These are phyloP conservation scores for Coelinius sp. DNA, from an alignment of 2,888 invertebrate species.

Conservation along the genomic window DNA sequence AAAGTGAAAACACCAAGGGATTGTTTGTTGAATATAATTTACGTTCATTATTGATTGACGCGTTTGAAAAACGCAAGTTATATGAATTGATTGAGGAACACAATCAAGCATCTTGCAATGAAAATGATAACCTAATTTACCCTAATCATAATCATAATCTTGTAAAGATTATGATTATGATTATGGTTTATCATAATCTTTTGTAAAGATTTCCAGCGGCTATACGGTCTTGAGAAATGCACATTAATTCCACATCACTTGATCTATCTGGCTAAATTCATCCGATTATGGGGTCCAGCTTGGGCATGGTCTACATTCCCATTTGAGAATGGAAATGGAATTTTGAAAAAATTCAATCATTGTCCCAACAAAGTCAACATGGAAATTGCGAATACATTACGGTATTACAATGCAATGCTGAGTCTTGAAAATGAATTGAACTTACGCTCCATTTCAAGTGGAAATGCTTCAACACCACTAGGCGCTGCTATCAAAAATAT, in stretches of 20 bases:
- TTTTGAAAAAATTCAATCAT: background rate
- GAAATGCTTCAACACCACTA: too few relatives aligned
- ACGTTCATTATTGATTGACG: slow-evolving; percentile 22
- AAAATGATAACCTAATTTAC: slow-evolving; percentile 6
- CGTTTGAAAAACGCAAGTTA: slow-evolving; percentile 34
- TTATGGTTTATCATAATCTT: background rate
- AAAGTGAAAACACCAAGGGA: slow-evolving; percentile 18
- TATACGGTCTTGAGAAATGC: slow-evolving; percentile 39
- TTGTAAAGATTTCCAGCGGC: background rate
- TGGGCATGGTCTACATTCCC: slow-evolving; percentile 2
- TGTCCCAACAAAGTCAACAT: slow-evolving; percentile 13
- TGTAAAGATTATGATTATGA: slow-evolving; percentile 1
- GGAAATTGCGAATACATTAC: slow-evolving; percentile 8
- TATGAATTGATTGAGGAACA: slow-evolving; percentile 20
- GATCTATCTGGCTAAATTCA: slow-evolving; percentile 23
- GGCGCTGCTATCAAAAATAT: too few relatives aligned
- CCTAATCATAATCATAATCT: too few relatives aligned
- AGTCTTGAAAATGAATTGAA: background rate
- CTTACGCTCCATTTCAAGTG: background rate
- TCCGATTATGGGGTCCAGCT: slow-evolving; percentile 1
- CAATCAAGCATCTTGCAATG: background rate
- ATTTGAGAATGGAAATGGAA: slow-evolving; percentile 2
- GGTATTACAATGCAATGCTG: background rate
- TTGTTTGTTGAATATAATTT: slow-evolving; percentile 40
- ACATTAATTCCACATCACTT: slow-evolving; percentile 37